Conservation (phyloP, 2,113 vertebrate genomes). For the Onychostruthus taczanowskii region DNA sequence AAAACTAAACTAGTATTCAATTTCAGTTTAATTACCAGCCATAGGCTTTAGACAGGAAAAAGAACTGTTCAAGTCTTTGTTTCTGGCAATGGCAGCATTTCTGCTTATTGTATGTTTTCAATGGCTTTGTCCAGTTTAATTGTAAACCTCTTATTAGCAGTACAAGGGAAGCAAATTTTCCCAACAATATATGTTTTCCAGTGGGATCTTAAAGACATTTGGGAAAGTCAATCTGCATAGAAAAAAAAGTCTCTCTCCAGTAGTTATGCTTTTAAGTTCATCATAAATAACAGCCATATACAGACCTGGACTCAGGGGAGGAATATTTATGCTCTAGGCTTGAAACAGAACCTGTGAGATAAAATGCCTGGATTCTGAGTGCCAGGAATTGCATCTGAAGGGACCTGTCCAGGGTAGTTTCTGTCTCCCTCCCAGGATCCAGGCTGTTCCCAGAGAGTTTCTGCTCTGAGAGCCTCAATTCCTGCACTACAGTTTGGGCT, state of each 20-base stretch:
- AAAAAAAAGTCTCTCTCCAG: not conserved
- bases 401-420: not conserved
- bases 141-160: not conserved
- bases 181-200: not conserved
- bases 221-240: not conserved
- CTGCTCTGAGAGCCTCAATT: not conserved
- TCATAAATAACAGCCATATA: not conserved
- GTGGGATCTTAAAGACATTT: not conserved
- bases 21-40: slow-evolving; percentile 10
- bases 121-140: slow-evolving; percentile 15
- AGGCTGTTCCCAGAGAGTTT: not conserved
- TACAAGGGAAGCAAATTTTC: not conserved
- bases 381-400: not conserved
- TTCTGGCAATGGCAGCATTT: not conserved
- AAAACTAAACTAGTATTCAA: not conserved
- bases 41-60: not conserved
- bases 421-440: not conserved
- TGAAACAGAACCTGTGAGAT: not conserved
- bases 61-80: not conserved
- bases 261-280: not conserved
- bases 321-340: not conserved
- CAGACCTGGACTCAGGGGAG: not conserved
- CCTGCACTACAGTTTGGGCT: not conserved
- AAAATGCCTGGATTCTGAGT: not conserved
- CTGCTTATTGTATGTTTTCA: not conserved